Conservation (phyloP, 2,113 vertebrate genomes). For the Archocentrus centrarchus region DNA sequence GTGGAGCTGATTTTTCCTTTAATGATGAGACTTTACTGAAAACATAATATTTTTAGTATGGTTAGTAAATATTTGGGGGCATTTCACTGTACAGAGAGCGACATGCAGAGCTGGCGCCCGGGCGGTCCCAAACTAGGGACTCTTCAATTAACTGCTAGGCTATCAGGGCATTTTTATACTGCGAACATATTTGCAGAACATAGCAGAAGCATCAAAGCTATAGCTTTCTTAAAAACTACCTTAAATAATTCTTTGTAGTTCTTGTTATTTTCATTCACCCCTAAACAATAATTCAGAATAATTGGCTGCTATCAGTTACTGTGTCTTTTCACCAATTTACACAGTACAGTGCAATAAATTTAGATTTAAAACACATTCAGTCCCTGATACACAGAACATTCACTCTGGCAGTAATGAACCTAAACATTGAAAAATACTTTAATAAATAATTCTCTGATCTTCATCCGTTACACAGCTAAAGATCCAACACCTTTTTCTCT, state of each 20-base stretch:
- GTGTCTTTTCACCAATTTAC: not conserved
- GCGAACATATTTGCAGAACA: not conserved
- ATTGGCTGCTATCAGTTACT: fast-evolving
- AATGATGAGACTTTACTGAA: not conserved
- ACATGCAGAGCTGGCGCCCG: not conserved
- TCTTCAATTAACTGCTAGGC: not conserved
- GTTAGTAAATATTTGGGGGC: not conserved
- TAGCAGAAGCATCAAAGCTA: not conserved
- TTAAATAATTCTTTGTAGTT: not conserved
- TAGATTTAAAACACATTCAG: not conserved
- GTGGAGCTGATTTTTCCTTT: not conserved
- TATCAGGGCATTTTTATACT: not conserved
- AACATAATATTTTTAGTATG: not conserved
- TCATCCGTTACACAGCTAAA: not conserved
- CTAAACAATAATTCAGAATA: not conserved
- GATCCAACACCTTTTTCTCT: not conserved
- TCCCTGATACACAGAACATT: fast-evolving
- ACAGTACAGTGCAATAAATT: not conserved
- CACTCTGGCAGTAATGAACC: not conserved
- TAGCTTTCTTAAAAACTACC: not conserved
- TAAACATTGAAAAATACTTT: not conserved
- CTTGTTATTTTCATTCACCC: not conserved
- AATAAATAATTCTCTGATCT: not conserved
- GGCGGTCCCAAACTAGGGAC: not conserved
- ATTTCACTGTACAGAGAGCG: not conserved